Evolutionary conservation across 2,797 vertebrate species (phyloP), one percentile per base, ranked within the genome.

Genomic region (Myotis daubentonii): DNA sequence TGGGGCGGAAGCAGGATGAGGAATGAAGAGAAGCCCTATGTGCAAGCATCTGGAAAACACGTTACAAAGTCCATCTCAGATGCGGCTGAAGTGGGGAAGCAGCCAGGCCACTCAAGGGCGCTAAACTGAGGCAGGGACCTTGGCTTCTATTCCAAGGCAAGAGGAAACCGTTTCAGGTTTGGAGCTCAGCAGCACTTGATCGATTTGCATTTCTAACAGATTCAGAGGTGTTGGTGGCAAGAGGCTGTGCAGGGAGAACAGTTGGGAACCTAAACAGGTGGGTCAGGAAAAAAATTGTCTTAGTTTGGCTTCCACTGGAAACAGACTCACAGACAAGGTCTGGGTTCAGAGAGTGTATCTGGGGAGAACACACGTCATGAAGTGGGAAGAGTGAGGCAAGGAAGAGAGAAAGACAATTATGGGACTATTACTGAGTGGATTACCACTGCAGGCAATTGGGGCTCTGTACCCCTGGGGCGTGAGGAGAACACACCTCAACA

Each of bases 191-290:
- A 87, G 41, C 66, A 66, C 44, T 81, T 84, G 41, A 72, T 87
- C 8, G 4, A 76, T 74, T 44, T 70, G 68, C 62, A 85, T 76
- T 81, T 81, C 85, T 74, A 93, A 75, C 30, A 62, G 65, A 93
- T 80, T 89, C 16, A 25, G 65, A 85, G 53, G 71, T 71, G 16
- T 7, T 10, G 17, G 51, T 51, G 41, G 70, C 80, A 86, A 36
- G 38, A 89, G n/a, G 38, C 22, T 71, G 38, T 0, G 5, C 0
- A 49, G 28, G 11, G 6, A 65, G 66, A 81, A 5, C 44, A 80
- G 53, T 33, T 62, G 55, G 78, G 57, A 71, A 57, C 68, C 51
- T 79, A 30, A 89, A 36, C 3, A 15, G 89, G 47, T 17, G 44
- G 66, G 41, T 83, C 16, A 60, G 41, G 15, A 10, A 19, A 84